Conservation (phyloP, 37 sponge, comb jelly and placozoan genomes). For the Spongilla lacustris region DNA sequence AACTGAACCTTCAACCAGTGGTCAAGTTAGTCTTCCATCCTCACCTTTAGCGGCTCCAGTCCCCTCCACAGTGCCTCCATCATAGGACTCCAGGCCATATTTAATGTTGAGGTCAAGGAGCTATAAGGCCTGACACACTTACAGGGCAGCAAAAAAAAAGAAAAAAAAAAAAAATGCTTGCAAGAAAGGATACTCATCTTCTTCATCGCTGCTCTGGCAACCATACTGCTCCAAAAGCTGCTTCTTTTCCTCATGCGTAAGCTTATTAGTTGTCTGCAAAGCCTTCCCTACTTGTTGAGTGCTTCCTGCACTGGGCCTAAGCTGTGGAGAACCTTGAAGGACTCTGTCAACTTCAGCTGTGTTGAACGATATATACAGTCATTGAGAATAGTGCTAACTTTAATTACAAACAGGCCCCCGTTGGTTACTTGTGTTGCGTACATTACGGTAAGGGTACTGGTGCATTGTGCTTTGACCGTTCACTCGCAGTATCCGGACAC, state of each 20-base stretch:
- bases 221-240: constrained; percentile 51
- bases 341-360: not conserved
- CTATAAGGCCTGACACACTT: not conserved
- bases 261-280: not conserved
- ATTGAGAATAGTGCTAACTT: no score
- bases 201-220: constrained; percentile 36
- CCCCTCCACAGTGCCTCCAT: not conserved
- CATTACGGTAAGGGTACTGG: no score
- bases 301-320: not conserved
- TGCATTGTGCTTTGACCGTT: no score
- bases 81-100: not conserved
- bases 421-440: no score
- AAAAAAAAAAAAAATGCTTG: no score
- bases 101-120: constrained; percentile 6
- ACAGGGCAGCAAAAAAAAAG: no score
- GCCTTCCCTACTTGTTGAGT: not conserved
- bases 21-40: not conserved
- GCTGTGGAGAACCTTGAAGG: not conserved
- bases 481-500: no score
- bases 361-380: no score
- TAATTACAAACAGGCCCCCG: no score
- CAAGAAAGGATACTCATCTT: constrained; percentile 26
- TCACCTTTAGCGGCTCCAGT: not conserved
- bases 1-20: no score
- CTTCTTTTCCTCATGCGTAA: constrained; percentile 26